phyloP scores from a whole-genome alignment of 2,113 vertebrate genomes.

The Nettapus auritus region DNA sequence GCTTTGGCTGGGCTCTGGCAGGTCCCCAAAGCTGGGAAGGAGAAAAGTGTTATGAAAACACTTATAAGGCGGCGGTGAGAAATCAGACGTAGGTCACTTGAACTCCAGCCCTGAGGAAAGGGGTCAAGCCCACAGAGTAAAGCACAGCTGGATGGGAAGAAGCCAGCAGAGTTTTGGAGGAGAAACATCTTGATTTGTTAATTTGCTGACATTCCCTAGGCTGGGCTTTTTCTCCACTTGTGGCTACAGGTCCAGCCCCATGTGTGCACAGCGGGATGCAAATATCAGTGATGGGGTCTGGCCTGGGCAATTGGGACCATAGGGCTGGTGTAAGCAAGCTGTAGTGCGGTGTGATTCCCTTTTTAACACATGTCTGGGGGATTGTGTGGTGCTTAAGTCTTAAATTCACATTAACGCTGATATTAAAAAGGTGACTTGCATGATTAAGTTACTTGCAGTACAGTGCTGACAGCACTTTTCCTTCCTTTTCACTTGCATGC shows the following conservation, averaged over 20 bases:
- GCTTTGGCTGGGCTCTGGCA: conserved; percentile 17
- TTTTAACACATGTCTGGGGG: neutral
- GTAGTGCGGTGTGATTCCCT: rapidly evolving
- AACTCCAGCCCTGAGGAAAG: conserved; percentile 23
- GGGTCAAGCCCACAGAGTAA: conserved; percentile 25
- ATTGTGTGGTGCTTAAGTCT: neutral
- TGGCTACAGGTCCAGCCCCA: neutral
- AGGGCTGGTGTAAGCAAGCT: neutral
- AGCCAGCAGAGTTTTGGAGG: conserved; percentile 34
- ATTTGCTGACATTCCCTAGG: conserved; percentile 20
- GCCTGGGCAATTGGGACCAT: neutral
- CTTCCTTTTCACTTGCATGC: neutral
- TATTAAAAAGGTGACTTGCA: neutral
- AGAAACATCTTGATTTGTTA: conserved; percentile 34
- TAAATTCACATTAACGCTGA: neutral
- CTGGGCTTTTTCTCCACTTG: neutral
- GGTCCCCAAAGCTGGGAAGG: neutral
- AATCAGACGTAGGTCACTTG: conserved; percentile 46
- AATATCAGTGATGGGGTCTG: neutral
- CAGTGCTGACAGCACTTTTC: neutral
- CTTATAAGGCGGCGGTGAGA: conserved; percentile 24
- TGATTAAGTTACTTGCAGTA: neutral
- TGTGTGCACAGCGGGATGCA: neutral
- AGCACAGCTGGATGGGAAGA: conserved; percentile 43
- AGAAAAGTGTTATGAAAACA: conserved; percentile 32